A percentile compares a stretch with the other conserved stretches of the same genome.
phyloP scores from a whole-genome alignment of 1,140 invertebrate species.

The Aphelenchoides besseyi region DNA sequence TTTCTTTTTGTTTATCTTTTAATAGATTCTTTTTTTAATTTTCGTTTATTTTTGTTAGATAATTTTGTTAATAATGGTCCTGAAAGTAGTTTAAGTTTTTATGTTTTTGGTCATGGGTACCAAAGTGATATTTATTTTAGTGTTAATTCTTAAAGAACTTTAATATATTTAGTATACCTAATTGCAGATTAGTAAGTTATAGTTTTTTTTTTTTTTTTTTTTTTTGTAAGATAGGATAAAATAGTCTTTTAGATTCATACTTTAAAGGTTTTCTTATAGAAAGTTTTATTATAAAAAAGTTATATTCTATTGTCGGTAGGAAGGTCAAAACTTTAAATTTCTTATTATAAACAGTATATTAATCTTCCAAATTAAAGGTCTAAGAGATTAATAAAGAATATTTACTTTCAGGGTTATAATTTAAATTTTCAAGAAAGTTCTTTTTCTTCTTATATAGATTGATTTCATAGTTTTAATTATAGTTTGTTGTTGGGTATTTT shows the following conservation, averaged over 20 bases:
- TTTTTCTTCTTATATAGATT: slow-evolving; percentile 39
- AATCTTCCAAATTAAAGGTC: slow-evolving; percentile 64
- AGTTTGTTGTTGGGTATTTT: slow-evolving; percentile 29
- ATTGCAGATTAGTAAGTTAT: slow-evolving; percentile 60
- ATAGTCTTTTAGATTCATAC: slow-evolving; percentile 67
- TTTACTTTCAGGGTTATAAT: slow-evolving; percentile 65
- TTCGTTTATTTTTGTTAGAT: slow-evolving; percentile 64
- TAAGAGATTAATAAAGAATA: slow-evolving; percentile 64
- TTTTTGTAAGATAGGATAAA: slow-evolving; percentile 51
- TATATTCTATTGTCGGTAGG: slow-evolving; percentile 47
- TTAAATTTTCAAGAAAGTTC: slow-evolving; percentile 44
- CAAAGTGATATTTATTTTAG: slow-evolving; percentile 66
- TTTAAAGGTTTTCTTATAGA: slow-evolving; percentile 67
- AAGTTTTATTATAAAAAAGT: slow-evolving; percentile 64
- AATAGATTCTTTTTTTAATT: slow-evolving; percentile 63
- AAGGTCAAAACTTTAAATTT: slow-evolving; percentile 57
- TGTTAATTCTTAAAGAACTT: slow-evolving; percentile 66
- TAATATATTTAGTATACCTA: slow-evolving; percentile 52
- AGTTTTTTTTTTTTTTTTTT: too few species aligned
- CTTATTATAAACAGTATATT: slow-evolving; percentile 62
- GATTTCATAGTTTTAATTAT: slow-evolving; percentile 39
- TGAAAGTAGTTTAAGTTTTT: slow-evolving; percentile 41
- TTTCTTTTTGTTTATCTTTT: slow-evolving; percentile 68
- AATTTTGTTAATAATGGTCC: slow-evolving; percentile 42
- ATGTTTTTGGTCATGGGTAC: slow-evolving; percentile 67